These are phyloP conservation scores for Sciurus carolinensis DNA, from an alignment of 2,797 vertebrate species.

Conservation along the genomic window DNA sequence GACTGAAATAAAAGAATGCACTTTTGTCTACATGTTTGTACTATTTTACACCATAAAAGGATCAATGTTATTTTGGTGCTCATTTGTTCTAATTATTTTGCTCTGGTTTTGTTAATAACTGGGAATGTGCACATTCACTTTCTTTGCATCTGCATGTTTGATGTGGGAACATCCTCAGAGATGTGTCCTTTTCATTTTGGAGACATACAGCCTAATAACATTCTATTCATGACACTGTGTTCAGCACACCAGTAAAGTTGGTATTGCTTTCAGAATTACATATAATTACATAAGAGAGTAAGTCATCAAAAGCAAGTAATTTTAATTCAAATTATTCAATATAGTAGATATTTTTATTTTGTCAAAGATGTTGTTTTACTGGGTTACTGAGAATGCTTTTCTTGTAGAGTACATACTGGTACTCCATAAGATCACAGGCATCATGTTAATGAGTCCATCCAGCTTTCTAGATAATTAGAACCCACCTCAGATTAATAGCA, in stretches of 20 bases:
- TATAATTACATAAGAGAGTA: background rate
- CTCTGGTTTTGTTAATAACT: background rate
- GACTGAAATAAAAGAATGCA: background rate
- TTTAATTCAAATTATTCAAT: constrained; percentile 35
- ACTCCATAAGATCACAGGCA: constrained; percentile 40
- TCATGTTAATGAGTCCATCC: constrained; percentile 7
- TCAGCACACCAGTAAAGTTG: background rate
- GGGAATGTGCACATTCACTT: background rate
- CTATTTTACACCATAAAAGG: background rate
- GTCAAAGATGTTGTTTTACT: constrained; percentile 41
- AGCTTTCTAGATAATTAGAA: constrained; percentile 47
- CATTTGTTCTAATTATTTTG: background rate
- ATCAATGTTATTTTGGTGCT: background rate
- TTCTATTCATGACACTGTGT: background rate
- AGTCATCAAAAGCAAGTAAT: constrained; percentile 8
- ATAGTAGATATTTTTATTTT: constrained; percentile 47
- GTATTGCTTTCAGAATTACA: constrained; percentile 9
- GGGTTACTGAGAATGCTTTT: background rate
- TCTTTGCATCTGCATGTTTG: background rate
- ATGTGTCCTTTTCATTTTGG: constrained; percentile 5
- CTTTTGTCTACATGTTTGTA: background rate
- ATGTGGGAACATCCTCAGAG: background rate
- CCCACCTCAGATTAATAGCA: background rate
- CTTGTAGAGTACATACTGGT: background rate
- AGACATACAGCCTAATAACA: background rate